Conservation (phyloP, 2,797 vertebrate genomes). For the Onychomys torridus region DNA sequence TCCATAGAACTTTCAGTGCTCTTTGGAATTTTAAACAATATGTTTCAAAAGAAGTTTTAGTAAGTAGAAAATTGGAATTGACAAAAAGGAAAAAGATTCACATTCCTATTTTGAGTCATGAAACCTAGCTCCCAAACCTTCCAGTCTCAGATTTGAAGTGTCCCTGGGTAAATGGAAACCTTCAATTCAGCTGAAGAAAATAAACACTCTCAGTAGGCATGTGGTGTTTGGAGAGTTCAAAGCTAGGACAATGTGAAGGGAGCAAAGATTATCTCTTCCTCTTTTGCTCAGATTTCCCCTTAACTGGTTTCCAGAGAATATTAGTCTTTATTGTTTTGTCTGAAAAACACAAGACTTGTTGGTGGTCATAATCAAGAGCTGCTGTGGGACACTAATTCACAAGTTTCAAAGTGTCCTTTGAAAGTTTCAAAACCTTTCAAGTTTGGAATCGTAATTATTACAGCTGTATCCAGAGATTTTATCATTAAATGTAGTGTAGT, state of each 20-base stretch:
- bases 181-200: conserved; percentile 13
- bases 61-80: conserved; percentile 13
- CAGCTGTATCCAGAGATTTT: background rate
- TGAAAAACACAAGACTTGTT: conserved; percentile 31
- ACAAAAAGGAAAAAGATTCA: background rate
- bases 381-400: background rate
- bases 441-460: conserved; percentile 8
- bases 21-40: conserved; percentile 40
- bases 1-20: conserved; percentile 14
- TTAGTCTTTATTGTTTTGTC: conserved; percentile 62
- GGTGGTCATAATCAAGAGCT: background rate
- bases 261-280: conserved; percentile 56
- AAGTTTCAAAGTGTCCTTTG: background rate
- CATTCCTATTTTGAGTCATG: background rate
- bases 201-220: conserved; percentile 46
- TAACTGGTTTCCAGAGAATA: conserved; percentile 45
- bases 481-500: background rate
- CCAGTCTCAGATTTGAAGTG: background rate
- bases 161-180: background rate
- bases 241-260: background rate
- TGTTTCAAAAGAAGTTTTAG: conserved; percentile 34
- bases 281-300: conserved; percentile 40
- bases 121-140: background rate
- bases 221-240: conserved; percentile 53
- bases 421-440: background rate